phyloP scores from a whole-genome alignment of 1,140 invertebrate genomes.

The Ruditapes philippinarum region DNA sequence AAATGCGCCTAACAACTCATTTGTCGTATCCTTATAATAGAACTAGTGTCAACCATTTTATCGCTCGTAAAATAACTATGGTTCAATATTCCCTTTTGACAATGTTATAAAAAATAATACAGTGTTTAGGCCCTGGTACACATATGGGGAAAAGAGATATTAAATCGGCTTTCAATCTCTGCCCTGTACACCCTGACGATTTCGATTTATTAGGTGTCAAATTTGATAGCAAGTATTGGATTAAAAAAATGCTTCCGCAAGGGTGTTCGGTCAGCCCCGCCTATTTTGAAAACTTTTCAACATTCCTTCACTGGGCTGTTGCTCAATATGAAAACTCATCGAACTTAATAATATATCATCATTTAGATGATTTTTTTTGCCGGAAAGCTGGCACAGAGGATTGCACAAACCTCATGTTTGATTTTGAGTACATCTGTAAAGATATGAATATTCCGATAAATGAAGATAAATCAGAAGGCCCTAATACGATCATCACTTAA shows the following conservation, averaged over 20 bases:
- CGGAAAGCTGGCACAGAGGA: not conserved
- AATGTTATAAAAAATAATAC: not conserved
- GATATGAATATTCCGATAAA: not conserved
- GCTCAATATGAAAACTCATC: not conserved
- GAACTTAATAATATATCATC: constrained; percentile 21
- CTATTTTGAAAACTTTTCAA: constrained; percentile 58
- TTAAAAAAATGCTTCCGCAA: not conserved
- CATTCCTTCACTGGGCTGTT: constrained; percentile 32
- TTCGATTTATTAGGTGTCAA: not conserved
- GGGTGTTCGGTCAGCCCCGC: not conserved
- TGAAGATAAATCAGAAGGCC: not conserved
- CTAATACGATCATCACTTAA: not conserved
- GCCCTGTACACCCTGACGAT: not conserved
- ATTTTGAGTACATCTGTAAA: not conserved
- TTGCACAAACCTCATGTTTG: not conserved
- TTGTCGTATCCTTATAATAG: not conserved
- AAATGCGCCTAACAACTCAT: not conserved
- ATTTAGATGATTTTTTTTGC: constrained; percentile 66
- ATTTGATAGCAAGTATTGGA: not conserved
- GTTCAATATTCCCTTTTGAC: not conserved
- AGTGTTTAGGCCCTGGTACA: not conserved
- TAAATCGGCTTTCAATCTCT: not conserved
- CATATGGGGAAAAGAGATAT: not conserved
- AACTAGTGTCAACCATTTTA: not conserved
- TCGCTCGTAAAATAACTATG: not conserved